These are phyloP conservation scores for Frieseomelitta varia DNA, from an alignment of 1,140 invertebrate species.

Conservation along the genomic window DNA sequence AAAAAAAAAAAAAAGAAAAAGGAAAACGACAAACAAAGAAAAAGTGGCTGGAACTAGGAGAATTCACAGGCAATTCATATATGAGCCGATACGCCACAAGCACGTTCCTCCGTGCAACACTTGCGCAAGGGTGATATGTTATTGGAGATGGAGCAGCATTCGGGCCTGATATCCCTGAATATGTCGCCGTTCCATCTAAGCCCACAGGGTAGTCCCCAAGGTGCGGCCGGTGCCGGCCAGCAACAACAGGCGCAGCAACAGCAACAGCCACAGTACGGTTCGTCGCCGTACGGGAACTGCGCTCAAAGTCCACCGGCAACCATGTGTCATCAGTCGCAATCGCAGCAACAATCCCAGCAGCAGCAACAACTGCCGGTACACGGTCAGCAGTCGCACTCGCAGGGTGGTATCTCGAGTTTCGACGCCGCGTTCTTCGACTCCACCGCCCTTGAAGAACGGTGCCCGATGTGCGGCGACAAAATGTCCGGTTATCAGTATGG, in stretches of 20 bases:
- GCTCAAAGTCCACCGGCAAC: conserved; percentile 79
- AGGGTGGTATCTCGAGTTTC: conserved; percentile 75
- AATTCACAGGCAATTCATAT: conserved; percentile 46
- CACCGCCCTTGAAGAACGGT: conserved; percentile 96
- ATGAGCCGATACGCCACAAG: conserved; percentile 66
- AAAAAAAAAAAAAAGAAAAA: too few species aligned
- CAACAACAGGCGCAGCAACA: conserved; percentile 67
- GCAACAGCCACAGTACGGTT: conserved; percentile 71
- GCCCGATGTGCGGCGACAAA: conserved; percentile 99
- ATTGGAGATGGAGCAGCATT: conserved; percentile 92
- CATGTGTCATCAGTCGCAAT: conserved; percentile 75
- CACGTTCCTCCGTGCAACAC: conserved; percentile 62
- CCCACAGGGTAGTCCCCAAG: conserved; percentile 84
- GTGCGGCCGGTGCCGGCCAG: conserved; percentile 71
- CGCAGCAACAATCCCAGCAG: conserved; percentile 62
- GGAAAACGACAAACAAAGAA: neutral
- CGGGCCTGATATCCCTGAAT: conserved; percentile 91
- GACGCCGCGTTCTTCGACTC: conserved; percentile 87
- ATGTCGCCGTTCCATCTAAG: conserved; percentile 91
- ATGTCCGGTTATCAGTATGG: conserved; percentile 99
- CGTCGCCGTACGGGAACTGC: conserved; percentile 73
- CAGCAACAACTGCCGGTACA: conserved; percentile 62
- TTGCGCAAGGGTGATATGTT: conserved; percentile 86
- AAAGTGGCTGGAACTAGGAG: conserved; percentile 8
- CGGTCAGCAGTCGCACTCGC: conserved; percentile 67